Evolutionary conservation across 2,113 vertebrate species (phyloP).

Genomic region (Coregonus clupeaformis): DNA sequence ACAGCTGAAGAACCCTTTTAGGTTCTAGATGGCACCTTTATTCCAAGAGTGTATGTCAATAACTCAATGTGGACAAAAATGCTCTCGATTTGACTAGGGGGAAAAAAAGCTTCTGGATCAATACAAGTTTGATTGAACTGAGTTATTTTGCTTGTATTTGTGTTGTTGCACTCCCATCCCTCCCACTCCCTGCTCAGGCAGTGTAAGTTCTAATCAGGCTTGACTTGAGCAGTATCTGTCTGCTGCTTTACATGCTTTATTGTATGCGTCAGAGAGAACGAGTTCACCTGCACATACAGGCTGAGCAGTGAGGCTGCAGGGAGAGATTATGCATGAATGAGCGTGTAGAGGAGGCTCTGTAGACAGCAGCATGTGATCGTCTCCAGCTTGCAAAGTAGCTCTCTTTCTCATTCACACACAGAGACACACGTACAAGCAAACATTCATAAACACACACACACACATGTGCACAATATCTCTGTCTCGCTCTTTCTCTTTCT

Average conservation of each 20-base stretch:
- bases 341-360: constrained; percentile 40
- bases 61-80: too few species aligned
- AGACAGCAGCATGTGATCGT: constrained; percentile 54
- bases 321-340: constrained; percentile 23
- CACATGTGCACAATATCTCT: not conserved
- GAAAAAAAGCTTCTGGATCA: constrained; percentile 11
- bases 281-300: constrained; percentile 11
- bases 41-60: too few species aligned
- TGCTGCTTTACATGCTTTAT: not conserved
- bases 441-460: not conserved
- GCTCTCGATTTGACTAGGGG: too few species aligned
- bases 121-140: too few species aligned
- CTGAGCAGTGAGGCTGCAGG: constrained; percentile 6
- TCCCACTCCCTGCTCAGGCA: not conserved
- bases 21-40: too few species aligned
- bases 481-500: not conserved
- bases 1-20: too few species aligned
- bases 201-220: constrained; percentile 12
- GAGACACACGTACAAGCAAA: not conserved
- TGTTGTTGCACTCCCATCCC: not conserved
- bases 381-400: constrained; percentile 47
- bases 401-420: constrained; percentile 23
- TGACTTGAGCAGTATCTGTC: not conserved
- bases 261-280: constrained; percentile 1
- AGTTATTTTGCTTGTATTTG: not conserved